Percentiles rank a stretch among this genome's conserved stretches.
Evolutionary conservation across 1,140 invertebrate species (phyloP).

Genomic region (Paraescarpia echinospica): DNA sequence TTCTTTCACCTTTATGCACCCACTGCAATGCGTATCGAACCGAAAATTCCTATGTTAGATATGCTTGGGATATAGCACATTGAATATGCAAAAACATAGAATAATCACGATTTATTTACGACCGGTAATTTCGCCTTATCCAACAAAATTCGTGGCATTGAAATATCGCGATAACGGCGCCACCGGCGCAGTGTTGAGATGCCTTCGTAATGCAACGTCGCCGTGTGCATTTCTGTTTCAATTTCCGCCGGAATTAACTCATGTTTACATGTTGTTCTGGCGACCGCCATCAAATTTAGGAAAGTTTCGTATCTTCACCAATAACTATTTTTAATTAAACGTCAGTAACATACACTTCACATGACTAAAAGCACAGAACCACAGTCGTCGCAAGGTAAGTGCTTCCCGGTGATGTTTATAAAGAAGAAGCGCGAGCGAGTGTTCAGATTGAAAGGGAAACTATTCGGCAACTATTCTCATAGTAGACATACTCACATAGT

Average conservation of each 20-base stretch:
- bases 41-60: too few species aligned
- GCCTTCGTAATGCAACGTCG: background rate
- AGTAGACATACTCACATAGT: too few species aligned
- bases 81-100: too few species aligned
- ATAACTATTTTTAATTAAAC: background rate
- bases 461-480: too few species aligned
- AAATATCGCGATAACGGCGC: too few species aligned
- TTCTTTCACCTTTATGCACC: too few species aligned
- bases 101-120: too few species aligned
- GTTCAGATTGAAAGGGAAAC: too few species aligned
- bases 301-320: background rate
- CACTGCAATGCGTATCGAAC: too few species aligned
- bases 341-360: background rate
- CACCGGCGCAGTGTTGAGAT: background rate
- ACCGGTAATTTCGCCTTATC: too few species aligned
- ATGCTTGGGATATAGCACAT: too few species aligned
- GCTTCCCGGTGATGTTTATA: background rate
- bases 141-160: too few species aligned
- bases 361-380: background rate
- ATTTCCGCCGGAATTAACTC: background rate
- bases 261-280: background rate
- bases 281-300: background rate
- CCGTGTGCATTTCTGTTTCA: background rate
- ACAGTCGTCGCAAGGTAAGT: background rate
- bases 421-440: background rate